Percentiles rank a stretch among this genome's conserved stretches.
phyloP scores from a whole-genome alignment of 2,888 invertebrate species.

The Thumatha senex region DNA sequence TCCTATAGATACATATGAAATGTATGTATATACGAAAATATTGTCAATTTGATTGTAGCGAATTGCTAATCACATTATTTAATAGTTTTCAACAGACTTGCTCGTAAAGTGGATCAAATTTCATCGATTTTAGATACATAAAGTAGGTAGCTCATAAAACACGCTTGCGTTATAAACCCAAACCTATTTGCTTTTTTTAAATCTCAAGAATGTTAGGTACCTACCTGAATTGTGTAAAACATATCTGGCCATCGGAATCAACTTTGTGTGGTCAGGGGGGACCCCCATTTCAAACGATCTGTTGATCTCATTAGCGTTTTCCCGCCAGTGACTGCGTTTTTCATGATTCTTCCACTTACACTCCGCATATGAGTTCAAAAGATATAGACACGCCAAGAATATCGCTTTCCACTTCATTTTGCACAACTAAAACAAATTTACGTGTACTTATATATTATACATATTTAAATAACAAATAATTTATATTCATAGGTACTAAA shows the following conservation, averaged over 20 bases:
- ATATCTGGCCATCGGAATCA: conserved; percentile 88
- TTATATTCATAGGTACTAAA: background rate
- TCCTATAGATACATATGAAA: no score
- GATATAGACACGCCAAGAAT: conserved; percentile 32
- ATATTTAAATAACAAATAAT: background rate
- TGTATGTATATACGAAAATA: no score
- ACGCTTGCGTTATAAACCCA: no score
- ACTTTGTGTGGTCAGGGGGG: conserved; percentile 85
- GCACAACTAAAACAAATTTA: conserved; percentile 12
- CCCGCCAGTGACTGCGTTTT: conserved; percentile 19
- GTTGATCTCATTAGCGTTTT: conserved; percentile 53
- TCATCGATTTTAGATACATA: no score
- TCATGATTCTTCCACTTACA: conserved; percentile 39
- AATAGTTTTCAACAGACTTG: no score
- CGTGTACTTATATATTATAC: no score
- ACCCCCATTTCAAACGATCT: conserved; percentile 33
- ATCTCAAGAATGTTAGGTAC: background rate
- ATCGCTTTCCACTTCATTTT: conserved; percentile 45
- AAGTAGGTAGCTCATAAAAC: no score
- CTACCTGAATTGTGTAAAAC: conserved; percentile 88
- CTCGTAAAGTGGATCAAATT: no score
- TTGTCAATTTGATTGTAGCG: no score
- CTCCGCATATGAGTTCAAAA: conserved; percentile 37
- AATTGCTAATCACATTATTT: no score
- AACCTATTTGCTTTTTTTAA: no score